Conservation (phyloP, 2,888 invertebrate species). For the Diplolepis rosae region DNA sequence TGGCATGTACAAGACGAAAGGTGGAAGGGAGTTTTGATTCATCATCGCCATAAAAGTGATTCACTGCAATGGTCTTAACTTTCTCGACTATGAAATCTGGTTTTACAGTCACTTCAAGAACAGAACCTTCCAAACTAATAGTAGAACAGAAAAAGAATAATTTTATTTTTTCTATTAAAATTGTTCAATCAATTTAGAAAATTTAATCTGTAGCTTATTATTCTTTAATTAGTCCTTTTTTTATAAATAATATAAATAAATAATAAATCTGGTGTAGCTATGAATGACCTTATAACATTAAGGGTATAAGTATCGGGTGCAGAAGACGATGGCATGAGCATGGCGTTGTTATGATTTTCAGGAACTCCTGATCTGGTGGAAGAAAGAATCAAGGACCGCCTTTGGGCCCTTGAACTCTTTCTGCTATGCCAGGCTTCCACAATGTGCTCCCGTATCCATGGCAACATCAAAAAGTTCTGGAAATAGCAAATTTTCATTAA, state of each 20-base stretch:
- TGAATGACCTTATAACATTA: conserved; percentile 64
- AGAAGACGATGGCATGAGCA: conserved; percentile 54
- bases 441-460: conserved; percentile 68
- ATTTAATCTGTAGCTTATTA: not conserved
- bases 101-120: conserved; percentile 56
- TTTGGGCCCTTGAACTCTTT: conserved; percentile 62
- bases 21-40: conserved; percentile 49
- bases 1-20: conserved; percentile 63
- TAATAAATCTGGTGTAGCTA: not conserved
- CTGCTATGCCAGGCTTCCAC: conserved; percentile 67
- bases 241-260: not conserved
- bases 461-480: conserved; percentile 63
- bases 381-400: conserved; percentile 57
- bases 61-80: conserved; percentile 63
- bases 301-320: conserved; percentile 60
- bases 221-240: not conserved
- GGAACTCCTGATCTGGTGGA: conserved; percentile 53
- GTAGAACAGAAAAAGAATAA: conserved; percentile 10
- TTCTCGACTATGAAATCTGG: conserved; percentile 63
- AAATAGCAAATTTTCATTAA: conserved; percentile 1
- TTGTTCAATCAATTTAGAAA: no score
- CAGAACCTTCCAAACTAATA: conserved; percentile 63
- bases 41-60: conserved; percentile 66
- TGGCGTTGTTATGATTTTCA: conserved; percentile 54
- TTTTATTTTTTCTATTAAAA: no score